Evolutionary conservation across 1,140 invertebrate genomes (phyloP).

Genomic region (Drosophila repleta): DNA sequence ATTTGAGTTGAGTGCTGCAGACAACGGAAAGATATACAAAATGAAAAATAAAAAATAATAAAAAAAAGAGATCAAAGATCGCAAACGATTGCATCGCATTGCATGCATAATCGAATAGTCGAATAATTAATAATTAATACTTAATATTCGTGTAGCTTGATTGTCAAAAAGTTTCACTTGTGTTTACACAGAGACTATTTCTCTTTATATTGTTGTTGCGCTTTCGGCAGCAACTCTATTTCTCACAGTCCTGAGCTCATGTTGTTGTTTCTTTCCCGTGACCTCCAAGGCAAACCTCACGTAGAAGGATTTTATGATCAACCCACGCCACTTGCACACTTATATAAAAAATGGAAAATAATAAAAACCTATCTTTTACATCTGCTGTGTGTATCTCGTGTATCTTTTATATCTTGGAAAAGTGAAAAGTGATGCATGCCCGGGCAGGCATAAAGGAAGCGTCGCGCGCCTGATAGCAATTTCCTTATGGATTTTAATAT

Average conservation of each 20-base stretch:
- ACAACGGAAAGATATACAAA: not conserved
- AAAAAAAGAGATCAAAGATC: constrained; percentile 55
- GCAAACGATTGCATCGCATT: constrained; percentile 64
- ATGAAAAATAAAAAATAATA: constrained; percentile 11
- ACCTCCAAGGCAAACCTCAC: constrained; percentile 79
- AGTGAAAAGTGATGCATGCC: constrained; percentile 80
- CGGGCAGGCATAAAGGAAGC: constrained; percentile 56
- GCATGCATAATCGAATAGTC: constrained; percentile 62
- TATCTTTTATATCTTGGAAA: constrained; percentile 69
- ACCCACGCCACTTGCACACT: constrained; percentile 36
- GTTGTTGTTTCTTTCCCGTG: constrained; percentile 60
- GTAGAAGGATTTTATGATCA: constrained; percentile 72
- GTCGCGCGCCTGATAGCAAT: constrained; percentile 52
- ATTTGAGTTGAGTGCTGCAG: constrained; percentile 51
- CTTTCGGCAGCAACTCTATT: constrained; percentile 32
- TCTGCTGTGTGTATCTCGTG: constrained; percentile 43
- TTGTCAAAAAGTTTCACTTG: constrained; percentile 42
- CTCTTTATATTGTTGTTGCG: constrained; percentile 23
- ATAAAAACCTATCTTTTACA: constrained; percentile 41
- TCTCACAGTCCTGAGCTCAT: constrained; percentile 14
- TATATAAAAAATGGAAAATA: constrained; percentile 39
- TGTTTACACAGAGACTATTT: constrained; percentile 45
- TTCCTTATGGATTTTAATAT: constrained; percentile 81
- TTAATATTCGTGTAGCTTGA: constrained; percentile 32
- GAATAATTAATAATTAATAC: constrained; percentile 73